Conservation (phyloP, 2,113 vertebrate genomes). For the Crotophaga sulcirostris region DNA sequence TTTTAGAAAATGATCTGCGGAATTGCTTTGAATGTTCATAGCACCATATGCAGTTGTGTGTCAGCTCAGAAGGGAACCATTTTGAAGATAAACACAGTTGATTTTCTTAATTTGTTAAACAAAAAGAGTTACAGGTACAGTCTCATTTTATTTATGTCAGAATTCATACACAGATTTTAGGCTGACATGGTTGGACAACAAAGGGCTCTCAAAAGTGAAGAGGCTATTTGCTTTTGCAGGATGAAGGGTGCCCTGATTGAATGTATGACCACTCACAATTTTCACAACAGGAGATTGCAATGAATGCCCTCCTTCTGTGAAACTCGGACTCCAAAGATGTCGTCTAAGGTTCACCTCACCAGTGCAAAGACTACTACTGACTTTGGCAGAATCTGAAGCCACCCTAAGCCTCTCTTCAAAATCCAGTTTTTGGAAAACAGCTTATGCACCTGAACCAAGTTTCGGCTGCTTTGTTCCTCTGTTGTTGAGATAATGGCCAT, state of each 20-base stretch:
- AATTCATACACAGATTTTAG: background rate
- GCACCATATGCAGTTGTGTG: no score
- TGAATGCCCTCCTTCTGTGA: accelerated
- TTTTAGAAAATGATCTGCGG: no score
- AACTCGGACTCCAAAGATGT: background rate
- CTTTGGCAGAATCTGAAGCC: background rate
- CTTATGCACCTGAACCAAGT: background rate
- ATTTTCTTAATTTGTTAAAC: no score
- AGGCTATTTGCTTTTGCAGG: background rate
- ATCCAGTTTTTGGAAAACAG: background rate
- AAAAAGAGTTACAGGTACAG: no score
- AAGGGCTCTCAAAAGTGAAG: background rate
- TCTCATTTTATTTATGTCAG: no score
- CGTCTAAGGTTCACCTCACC: background rate
- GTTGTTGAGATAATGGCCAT: background rate
- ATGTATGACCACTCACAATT: background rate
- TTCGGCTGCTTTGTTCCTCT: background rate
- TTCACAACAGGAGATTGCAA: background rate
- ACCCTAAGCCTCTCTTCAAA: background rate
- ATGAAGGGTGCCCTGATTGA: background rate
- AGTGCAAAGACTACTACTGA: background rate
- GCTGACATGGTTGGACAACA: background rate
- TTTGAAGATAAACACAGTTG: no score
- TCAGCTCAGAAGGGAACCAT: no score
- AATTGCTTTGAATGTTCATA: no score